Evolutionary conservation across 2,888 invertebrate genomes (phyloP), one percentile per base, ranked within the genome.

Genomic region (Mythimna impura): DNA sequence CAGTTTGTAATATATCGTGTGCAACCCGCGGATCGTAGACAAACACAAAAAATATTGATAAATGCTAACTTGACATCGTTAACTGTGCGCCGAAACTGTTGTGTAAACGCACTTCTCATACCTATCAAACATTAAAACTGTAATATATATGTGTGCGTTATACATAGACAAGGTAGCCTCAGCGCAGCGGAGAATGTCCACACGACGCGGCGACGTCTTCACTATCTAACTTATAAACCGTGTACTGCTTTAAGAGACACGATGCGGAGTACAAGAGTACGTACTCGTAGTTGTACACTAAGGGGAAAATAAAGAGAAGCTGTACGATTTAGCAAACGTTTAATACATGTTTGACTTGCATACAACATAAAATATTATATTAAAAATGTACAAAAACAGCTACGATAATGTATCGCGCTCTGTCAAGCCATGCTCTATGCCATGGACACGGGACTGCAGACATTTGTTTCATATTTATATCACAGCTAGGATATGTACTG

Each of bases 401-500:
- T 6, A 78, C 60, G 71, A 61, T 20, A 72, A 30, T 30, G 25
- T 67, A 34, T 76, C 62, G 36, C 62, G 64, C 43, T 55, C 34
- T 34, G 54, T 25, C 36, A 22, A 25, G 12, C 43, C 36, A 52
- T 61, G 25, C 52, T 54, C 40, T 6, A 6, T 25, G 52, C 36
- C 43, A 50, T 20, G 55, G 36, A 12, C 67, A 43, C 54, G 30
- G 25, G 34, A 36, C 30, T 47, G 52, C 17, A 40, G 8, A 40
- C 40, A 9, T 67, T 60, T 25, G 47, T 58, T 71, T 62, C 57
- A 66, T 66, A 57, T 75, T 52, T 58, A 66, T 90, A 91, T 91
- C 91, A 91, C 90, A 91, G 90, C 64, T 85, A 86, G 89, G 83
- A 89, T 87, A 87, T 87, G 87, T 88, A 86, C 85, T 68, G 50